Evolutionary conservation across 1,140 invertebrate species (phyloP).

Genomic region (Nixonia krombeini): DNA sequence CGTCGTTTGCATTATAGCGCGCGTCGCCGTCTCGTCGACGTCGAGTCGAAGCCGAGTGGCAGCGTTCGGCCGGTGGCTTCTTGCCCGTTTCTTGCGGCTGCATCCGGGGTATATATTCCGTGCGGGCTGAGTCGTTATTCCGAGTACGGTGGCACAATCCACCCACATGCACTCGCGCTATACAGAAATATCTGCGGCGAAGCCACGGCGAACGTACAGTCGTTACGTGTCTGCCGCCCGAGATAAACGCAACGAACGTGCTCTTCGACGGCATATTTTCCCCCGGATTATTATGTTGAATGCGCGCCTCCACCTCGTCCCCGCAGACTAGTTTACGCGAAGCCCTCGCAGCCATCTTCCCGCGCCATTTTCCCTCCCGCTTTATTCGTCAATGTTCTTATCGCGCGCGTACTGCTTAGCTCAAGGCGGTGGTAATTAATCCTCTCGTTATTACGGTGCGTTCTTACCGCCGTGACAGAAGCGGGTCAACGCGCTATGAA

Average conservation of each 20-base stretch:
- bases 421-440: no score
- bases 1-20: no score
- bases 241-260: slow-evolving; percentile 33
- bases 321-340: no score
- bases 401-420: no score
- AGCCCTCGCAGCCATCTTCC: slow-evolving; percentile 18
- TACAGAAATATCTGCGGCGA: slow-evolving; percentile 24
- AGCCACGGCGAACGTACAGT: slow-evolving; percentile 17
- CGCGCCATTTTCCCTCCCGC: background rate
- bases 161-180: slow-evolving; percentile 6
- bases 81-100: slow-evolving; percentile 23
- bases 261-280: slow-evolving; percentile 31
- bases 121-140: slow-evolving; percentile 3
- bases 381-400: no score
- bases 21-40: slow-evolving; percentile 25
- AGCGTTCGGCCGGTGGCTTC: slow-evolving; percentile 22
- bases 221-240: background rate
- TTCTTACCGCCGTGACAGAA: no score
- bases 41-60: slow-evolving; percentile 14
- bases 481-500: no score
- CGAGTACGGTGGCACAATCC: slow-evolving; percentile 6
- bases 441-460: no score
- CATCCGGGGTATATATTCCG: slow-evolving; percentile 9
- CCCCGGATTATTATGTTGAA: slow-evolving; percentile 38
- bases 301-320: no score